A percentile compares a stretch with the other conserved stretches of the same genome.
phyloP scores from a whole-genome alignment of 1,140 invertebrate species.

The Brachionus koreanus region DNA sequence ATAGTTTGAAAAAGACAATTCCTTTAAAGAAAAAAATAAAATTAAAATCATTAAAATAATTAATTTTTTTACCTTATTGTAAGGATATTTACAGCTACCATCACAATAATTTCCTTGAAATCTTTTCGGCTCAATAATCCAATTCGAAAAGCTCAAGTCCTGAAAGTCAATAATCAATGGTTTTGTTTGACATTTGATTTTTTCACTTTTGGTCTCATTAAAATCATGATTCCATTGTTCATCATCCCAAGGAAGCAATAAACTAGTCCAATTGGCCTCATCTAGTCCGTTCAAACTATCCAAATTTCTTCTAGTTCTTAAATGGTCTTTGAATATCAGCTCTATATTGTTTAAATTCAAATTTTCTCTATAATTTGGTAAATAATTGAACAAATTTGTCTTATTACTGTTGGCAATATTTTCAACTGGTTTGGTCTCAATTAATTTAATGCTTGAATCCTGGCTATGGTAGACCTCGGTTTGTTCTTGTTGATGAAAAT shows the following conservation, averaged over 20 bases:
- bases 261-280: not conserved
- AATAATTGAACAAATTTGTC: not conserved
- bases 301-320: not conserved
- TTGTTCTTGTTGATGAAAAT: not conserved
- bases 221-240: not conserved
- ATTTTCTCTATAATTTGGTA: not conserved
- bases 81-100: conserved; percentile 29
- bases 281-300: not conserved
- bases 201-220: not conserved
- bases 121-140: conserved; percentile 40
- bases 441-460: conserved; percentile 1
- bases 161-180: conserved; percentile 22
- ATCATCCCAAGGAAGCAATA: not conserved
- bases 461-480: not conserved
- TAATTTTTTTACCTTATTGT: not conserved
- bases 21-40: not conserved
- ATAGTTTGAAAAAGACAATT: conserved; percentile 12
- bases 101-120: conserved; percentile 26
- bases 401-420: not conserved
- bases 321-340: conserved; percentile 1
- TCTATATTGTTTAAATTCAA: not conserved
- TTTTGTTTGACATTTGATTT: not conserved
- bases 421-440: not conserved
- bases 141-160: conserved; percentile 37
- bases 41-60: not conserved